Evolutionary conservation across 2,797 vertebrate genomes (phyloP).

Genomic region (Cyclura pinguis): DNA sequence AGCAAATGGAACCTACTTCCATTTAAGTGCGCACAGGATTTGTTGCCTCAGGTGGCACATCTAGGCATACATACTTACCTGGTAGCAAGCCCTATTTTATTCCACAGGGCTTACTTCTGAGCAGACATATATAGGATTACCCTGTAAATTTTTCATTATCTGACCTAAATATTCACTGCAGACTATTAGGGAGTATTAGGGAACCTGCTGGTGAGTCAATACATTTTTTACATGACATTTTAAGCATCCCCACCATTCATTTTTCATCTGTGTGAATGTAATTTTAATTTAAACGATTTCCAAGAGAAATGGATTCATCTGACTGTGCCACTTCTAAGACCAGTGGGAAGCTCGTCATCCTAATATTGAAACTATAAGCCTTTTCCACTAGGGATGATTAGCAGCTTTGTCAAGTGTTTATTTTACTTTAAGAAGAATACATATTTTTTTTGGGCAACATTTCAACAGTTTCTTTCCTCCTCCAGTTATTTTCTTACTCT

Average conservation of each 20-base stretch:
- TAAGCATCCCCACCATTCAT: conserved; percentile 77
- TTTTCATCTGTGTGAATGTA: conserved; percentile 77
- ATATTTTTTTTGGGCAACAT: conserved; percentile 80
- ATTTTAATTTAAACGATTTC: conserved; percentile 82
- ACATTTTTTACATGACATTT: conserved; percentile 78
- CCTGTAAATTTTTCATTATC: conserved; percentile 67
- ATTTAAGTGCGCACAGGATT: background rate
- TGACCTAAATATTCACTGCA: conserved; percentile 74
- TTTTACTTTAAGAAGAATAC: conserved; percentile 85
- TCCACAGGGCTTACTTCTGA: background rate
- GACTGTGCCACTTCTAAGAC: conserved; percentile 81
- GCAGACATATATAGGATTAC: background rate
- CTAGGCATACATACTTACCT: background rate
- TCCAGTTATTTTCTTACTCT: conserved; percentile 66
- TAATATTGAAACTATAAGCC: conserved; percentile 84
- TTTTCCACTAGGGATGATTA: conserved; percentile 83
- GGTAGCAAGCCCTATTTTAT: conserved; percentile 2
- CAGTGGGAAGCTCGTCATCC: conserved; percentile 83
- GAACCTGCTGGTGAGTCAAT: conserved; percentile 63
- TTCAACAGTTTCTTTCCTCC: conserved; percentile 69
- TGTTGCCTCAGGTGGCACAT: background rate
- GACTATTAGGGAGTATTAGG: conserved; percentile 63
- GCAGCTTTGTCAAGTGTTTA: conserved; percentile 84
- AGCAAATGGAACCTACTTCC: background rate
- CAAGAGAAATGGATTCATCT: conserved; percentile 82